Percentiles rank a stretch among this genome's conserved stretches.
Evolutionary conservation across 2,113 vertebrate species (phyloP).

Genomic region (Pollachius pollachius): DNA sequence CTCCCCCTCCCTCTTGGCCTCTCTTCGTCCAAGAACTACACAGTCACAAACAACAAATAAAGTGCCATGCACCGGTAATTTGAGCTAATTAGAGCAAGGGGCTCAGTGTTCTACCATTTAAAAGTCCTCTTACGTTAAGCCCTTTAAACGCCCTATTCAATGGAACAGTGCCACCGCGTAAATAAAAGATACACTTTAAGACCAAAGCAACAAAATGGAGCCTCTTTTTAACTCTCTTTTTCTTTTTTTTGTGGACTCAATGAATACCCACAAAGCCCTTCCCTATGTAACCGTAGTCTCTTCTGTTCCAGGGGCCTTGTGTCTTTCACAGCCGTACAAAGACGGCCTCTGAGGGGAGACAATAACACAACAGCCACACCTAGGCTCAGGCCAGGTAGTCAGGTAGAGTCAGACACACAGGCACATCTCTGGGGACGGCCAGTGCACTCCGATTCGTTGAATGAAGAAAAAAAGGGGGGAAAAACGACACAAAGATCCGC

Average conservation of each 20-base stretch:
- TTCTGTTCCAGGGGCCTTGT: constrained; percentile 46
- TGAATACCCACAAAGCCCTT: constrained; percentile 52
- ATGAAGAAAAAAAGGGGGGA: constrained; percentile 38
- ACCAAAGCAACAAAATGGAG: constrained; percentile 7
- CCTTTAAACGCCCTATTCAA: too few species aligned
- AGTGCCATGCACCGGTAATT: too few species aligned
- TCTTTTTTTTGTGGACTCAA: not conserved
- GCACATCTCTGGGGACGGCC: constrained; percentile 46
- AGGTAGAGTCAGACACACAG: constrained; percentile 54
- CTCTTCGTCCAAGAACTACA: too few species aligned
- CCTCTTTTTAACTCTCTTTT: too few species aligned
- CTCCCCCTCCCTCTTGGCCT: too few species aligned
- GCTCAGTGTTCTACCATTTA: too few species aligned
- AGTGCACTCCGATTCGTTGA: constrained; percentile 45
- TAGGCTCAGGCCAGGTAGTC: constrained; percentile 40
- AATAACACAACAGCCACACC: constrained; percentile 58
- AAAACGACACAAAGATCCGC: constrained; percentile 66
- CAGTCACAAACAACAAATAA: too few species aligned
- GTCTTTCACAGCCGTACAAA: constrained; percentile 65
- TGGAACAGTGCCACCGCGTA: too few species aligned
- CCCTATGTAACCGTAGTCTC: constrained; percentile 65
- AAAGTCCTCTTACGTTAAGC: too few species aligned
- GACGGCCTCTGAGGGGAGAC: constrained; percentile 57
- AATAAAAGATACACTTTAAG: not conserved
- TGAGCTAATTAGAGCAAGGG: too few species aligned